These are phyloP conservation scores for Argopecten irradians DNA, from an alignment of 1,140 invertebrate species.

Conservation along the genomic window DNA sequence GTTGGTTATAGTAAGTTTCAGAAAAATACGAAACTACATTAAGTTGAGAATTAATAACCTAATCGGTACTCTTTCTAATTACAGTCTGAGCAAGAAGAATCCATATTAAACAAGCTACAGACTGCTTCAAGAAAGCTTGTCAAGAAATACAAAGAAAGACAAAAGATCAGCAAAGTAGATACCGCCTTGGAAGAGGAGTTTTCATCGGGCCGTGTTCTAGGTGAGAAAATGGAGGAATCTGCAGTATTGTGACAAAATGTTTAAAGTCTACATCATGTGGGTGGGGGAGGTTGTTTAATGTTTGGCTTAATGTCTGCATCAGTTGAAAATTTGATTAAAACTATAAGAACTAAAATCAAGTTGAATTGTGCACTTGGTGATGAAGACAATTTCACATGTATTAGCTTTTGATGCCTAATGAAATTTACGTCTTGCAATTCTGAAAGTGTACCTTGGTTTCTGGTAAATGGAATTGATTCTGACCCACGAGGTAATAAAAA, in stretches of 20 bases:
- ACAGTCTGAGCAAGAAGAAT: constrained; percentile 88
- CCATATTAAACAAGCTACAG: constrained; percentile 93
- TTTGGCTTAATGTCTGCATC: not conserved
- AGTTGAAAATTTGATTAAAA: constrained; percentile 38
- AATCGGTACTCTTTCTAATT: constrained; percentile 49
- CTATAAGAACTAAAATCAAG: too few species aligned
- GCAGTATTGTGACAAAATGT: too few species aligned
- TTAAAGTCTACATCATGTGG: not conserved
- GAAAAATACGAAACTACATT: too few species aligned
- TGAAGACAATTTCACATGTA: too few species aligned
- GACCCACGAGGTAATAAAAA: too few species aligned
- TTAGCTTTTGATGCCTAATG: too few species aligned
- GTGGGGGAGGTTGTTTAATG: not conserved
- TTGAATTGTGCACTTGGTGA: too few species aligned
- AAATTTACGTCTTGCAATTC: too few species aligned
- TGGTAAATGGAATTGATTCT: too few species aligned
- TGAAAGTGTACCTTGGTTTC: too few species aligned
- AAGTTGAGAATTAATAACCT: too few species aligned
- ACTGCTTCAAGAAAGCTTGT: constrained; percentile 89
- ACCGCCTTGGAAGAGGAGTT: constrained; percentile 96
- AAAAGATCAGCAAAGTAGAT: constrained; percentile 95
- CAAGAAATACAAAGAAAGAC: constrained; percentile 94
- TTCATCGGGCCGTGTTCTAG: constrained; percentile 93
- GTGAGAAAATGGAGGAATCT: constrained; percentile 71
- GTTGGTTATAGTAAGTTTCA: too few species aligned